phyloP scores from a whole-genome alignment of 2,113 vertebrate genomes.

The Neopipo cinnamomea region DNA sequence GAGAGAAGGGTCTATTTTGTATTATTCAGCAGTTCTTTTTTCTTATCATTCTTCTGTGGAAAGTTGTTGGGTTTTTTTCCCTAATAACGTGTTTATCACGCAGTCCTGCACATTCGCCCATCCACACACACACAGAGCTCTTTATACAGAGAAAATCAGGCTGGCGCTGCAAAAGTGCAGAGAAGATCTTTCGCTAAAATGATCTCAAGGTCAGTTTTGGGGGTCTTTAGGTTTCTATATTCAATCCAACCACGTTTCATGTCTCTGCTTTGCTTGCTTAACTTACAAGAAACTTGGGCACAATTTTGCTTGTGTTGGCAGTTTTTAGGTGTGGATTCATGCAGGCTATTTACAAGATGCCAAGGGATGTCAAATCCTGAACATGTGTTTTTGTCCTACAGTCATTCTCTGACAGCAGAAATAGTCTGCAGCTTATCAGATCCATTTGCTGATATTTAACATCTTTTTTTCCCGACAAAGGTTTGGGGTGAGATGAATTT shows the following conservation, averaged over 20 bases:
- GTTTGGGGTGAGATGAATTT: slow-evolving; percentile 75
- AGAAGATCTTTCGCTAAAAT: slow-evolving; percentile 69
- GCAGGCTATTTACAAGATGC: slow-evolving; percentile 82
- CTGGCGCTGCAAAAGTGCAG: slow-evolving; percentile 39
- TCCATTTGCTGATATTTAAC: slow-evolving; percentile 80
- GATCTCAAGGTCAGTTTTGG: slow-evolving; percentile 72
- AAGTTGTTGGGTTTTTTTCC: background rate
- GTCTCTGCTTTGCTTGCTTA: slow-evolving; percentile 78
- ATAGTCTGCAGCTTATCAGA: slow-evolving; percentile 77
- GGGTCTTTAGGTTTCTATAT: slow-evolving; percentile 76
- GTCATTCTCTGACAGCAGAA: slow-evolving; percentile 78
- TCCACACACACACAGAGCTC: background rate
- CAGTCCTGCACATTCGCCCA: slow-evolving; percentile 12
- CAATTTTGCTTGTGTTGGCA: slow-evolving; percentile 78
- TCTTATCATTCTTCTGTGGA: background rate
- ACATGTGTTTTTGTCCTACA: slow-evolving; percentile 76
- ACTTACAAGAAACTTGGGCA: slow-evolving; percentile 79
- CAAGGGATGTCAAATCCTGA: slow-evolving; percentile 80
- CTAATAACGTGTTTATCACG: slow-evolving; percentile 3
- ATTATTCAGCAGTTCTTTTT: slow-evolving; percentile 58
- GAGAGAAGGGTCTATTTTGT: slow-evolving; percentile 11
- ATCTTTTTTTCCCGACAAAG: slow-evolving; percentile 71
- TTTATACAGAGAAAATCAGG: slow-evolving; percentile 28
- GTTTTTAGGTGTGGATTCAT: slow-evolving; percentile 80
- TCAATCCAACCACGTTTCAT: slow-evolving; percentile 74